These are phyloP conservation scores for Brevimyrus niger DNA, from an alignment of 2,113 vertebrate genomes.

Conservation along the genomic window DNA sequence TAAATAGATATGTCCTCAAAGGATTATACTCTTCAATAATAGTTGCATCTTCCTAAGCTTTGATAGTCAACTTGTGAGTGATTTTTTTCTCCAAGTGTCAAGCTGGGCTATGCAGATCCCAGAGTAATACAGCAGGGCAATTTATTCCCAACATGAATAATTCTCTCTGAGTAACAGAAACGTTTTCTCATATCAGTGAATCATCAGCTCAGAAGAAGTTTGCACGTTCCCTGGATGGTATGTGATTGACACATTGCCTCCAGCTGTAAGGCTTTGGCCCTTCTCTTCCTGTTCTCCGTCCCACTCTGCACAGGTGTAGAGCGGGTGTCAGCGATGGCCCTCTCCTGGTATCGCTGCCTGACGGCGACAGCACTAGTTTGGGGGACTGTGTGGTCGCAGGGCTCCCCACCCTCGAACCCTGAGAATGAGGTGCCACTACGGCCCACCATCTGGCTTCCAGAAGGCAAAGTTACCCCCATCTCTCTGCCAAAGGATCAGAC, in stretches of 20 bases:
- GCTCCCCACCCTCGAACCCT: constrained; percentile 41
- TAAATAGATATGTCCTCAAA: constrained; percentile 47
- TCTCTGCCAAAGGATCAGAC: constrained; percentile 68
- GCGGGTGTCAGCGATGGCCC: constrained; percentile 21
- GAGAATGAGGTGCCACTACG: constrained; percentile 65
- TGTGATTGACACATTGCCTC: constrained; percentile 14
- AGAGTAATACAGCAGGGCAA: constrained; percentile 49
- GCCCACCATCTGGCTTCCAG: constrained; percentile 59
- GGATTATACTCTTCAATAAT: constrained; percentile 45
- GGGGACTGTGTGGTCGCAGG: constrained; percentile 34
- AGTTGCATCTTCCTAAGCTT: constrained; percentile 46
- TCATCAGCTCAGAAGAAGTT: constrained; percentile 43
- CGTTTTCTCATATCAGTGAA: constrained; percentile 57
- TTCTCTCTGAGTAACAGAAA: constrained; percentile 59
- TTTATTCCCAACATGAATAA: constrained; percentile 58
- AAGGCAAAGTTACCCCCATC: constrained; percentile 67
- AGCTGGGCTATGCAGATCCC: constrained; percentile 46
- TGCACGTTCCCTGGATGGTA: constrained; percentile 1
- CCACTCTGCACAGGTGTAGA: neutral
- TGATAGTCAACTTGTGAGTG: constrained; percentile 45
- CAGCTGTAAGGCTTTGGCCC: constrained; percentile 28
- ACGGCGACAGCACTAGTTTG: constrained; percentile 40
- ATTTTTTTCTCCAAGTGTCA: constrained; percentile 40
- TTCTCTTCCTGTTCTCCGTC: constrained; percentile 36
- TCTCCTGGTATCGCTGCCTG: constrained; percentile 45